Evolutionary conservation across 2,113 vertebrate genomes (phyloP).

Genomic region (Micronycteris hirsuta): DNA sequence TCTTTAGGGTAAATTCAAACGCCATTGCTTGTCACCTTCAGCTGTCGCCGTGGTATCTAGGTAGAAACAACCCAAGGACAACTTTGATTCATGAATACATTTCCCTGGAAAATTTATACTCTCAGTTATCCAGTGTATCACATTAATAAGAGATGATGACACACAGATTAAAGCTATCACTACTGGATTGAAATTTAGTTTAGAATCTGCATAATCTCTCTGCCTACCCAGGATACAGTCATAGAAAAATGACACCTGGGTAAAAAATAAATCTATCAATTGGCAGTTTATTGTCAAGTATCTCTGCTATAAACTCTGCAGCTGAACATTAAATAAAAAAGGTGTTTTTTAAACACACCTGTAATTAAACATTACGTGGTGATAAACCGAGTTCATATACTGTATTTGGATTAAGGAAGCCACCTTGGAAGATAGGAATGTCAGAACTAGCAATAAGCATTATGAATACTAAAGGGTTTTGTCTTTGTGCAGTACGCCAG

Average conservation of each 20-base stretch:
- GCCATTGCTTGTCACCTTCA: neutral
- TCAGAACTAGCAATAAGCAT: conserved; percentile 16
- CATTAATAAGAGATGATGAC: neutral
- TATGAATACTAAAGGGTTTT: conserved; percentile 25
- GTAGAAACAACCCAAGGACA: neutral
- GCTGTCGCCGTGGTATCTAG: neutral
- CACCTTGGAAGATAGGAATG: conserved; percentile 50
- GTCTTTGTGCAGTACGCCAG: conserved; percentile 39
- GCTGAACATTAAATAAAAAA: conserved; percentile 48
- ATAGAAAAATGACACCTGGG: neutral
- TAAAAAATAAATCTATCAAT: conserved; percentile 9
- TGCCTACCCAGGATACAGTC: neutral
- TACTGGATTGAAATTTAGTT: neutral
- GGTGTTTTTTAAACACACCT: conserved; percentile 48
- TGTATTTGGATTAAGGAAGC: conserved; percentile 19
- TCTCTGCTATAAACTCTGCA: conserved; percentile 32
- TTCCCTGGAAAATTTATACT: neutral
- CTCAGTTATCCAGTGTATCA: neutral
- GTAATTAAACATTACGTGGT: conserved; percentile 62
- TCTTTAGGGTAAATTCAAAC: neutral
- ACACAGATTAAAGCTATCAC: neutral
- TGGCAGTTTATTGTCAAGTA: conserved; percentile 52
- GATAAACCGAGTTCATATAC: conserved; percentile 22
- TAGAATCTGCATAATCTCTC: neutral
- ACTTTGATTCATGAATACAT: neutral